Evolutionary conservation across 2,888 invertebrate species (phyloP).

Genomic region (Sesia apiformis): DNA sequence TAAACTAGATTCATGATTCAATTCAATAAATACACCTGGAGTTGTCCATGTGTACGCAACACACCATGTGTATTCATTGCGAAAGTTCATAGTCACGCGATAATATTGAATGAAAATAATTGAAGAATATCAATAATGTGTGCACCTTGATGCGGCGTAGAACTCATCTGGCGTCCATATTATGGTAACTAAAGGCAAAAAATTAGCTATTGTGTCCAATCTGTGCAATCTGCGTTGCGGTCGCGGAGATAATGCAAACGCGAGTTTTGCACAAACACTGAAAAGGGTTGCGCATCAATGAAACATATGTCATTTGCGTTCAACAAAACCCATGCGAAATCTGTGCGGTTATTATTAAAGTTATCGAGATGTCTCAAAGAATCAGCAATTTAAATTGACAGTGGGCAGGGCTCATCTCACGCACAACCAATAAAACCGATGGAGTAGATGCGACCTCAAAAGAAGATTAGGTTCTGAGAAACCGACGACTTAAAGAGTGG

Average conservation of each 20-base stretch:
- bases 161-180: conserved; percentile 34
- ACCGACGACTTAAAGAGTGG: too few relatives aligned
- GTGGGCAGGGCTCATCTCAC: too few relatives aligned
- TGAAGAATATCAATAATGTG: conserved; percentile 5
- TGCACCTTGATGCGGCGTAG: conserved; percentile 9
- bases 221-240: conserved; percentile 54
- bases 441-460: too few relatives aligned
- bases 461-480: too few relatives aligned
- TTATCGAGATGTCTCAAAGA: too few relatives aligned
- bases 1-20: too few relatives aligned
- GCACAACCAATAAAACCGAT: too few relatives aligned
- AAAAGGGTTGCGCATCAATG: conserved; percentile 25
- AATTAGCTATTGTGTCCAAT: conserved; percentile 30
- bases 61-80: background rate
- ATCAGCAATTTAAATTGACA: too few relatives aligned
- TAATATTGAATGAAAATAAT: background rate
- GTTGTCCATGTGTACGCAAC: background rate
- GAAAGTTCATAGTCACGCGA: background rate
- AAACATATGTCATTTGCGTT: background rate
- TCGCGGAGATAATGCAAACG: conserved; percentile 33
- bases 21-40: background rate
- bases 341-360: background rate
- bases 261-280: conserved; percentile 46
- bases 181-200: conserved; percentile 13
- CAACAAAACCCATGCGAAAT: background rate